Percentiles rank a stretch among this genome's conserved stretches.
Conservation (phyloP, 2,113 vertebrate genomes). For the Myotis yumanensis region DNA sequence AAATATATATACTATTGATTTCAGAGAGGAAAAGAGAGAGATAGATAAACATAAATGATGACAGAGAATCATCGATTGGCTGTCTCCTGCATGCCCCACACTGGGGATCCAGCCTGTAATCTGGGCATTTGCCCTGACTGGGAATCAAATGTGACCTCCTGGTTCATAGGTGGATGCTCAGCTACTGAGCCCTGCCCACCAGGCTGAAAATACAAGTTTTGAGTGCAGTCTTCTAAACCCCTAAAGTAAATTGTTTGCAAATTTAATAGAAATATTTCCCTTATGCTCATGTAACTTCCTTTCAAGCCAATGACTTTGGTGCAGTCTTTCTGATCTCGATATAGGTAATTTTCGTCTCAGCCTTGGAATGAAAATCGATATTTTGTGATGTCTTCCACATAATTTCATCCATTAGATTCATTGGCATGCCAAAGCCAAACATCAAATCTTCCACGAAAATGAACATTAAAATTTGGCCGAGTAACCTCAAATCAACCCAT, state of each 20-base stretch:
- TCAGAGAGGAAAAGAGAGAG: no score
- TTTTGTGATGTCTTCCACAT: conserved; percentile 74
- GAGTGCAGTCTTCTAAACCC: background rate
- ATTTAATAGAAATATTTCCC: conserved; percentile 3
- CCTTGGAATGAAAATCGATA: conserved; percentile 66
- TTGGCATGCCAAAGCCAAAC: conserved; percentile 65
- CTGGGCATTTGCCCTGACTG: no score
- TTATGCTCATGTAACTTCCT: conserved; percentile 19
- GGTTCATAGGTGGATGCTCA: no score
- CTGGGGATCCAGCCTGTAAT: no score
- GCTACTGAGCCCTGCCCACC: no score
- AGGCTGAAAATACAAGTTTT: conserved; percentile 6
- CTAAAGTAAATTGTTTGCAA: background rate
- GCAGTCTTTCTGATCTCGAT: conserved; percentile 68
- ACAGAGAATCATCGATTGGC: no score
- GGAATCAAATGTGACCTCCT: no score
- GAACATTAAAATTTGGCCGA: conserved; percentile 74
- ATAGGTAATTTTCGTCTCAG: conserved; percentile 71
- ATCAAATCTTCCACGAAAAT: conserved; percentile 77
- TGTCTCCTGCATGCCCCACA: no score
- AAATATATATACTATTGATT: no score
- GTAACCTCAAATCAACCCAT: conserved; percentile 71
- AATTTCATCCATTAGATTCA: conserved; percentile 78
- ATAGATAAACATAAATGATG: no score
- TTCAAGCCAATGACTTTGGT: conserved; percentile 74